Conservation (phyloP, 2,888 invertebrate genomes). For the Cheilosia vernalis region DNA sequence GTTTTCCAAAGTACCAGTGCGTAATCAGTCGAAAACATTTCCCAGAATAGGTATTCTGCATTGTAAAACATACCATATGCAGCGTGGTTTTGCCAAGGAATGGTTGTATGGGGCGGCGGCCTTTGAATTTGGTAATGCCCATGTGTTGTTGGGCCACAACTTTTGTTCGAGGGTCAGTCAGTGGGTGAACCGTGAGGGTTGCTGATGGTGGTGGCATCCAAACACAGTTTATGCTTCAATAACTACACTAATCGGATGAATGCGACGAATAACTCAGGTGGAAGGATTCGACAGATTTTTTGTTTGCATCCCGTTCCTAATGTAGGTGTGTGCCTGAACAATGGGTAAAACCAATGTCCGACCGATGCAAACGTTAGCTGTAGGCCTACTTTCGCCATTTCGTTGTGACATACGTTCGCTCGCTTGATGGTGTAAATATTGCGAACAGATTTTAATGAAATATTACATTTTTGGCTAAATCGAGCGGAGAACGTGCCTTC, state of each 20-base stretch:
- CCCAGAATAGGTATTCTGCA: background rate
- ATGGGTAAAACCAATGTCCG: slow-evolving; percentile 36
- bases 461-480: slow-evolving; percentile 15
- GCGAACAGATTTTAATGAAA: slow-evolving; percentile 8
- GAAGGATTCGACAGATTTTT: slow-evolving; percentile 45
- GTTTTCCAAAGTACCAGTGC: background rate
- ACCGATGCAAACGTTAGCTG: slow-evolving; percentile 21
- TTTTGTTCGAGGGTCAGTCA: slow-evolving; percentile 29
- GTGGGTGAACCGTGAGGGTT: background rate
- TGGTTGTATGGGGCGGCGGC: background rate
- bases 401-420: background rate
- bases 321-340: background rate
- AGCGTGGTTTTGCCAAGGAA: slow-evolving; percentile 26
- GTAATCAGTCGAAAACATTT: slow-evolving; percentile 27
- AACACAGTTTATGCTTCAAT: slow-evolving; percentile 65
- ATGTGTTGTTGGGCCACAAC: slow-evolving; percentile 8
- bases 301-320: background rate
- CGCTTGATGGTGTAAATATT: slow-evolving; percentile 25
- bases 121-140: background rate
- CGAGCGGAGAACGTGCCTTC: slow-evolving; percentile 12
- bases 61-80: background rate
- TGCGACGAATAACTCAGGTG: slow-evolving; percentile 48
- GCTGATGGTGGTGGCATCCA: background rate
- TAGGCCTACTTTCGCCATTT: background rate
- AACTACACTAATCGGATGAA: slow-evolving; percentile 67